These are phyloP conservation scores for Trichonephila clavipes DNA, from an alignment of 1,140 invertebrate species.

Conservation along the genomic window DNA sequence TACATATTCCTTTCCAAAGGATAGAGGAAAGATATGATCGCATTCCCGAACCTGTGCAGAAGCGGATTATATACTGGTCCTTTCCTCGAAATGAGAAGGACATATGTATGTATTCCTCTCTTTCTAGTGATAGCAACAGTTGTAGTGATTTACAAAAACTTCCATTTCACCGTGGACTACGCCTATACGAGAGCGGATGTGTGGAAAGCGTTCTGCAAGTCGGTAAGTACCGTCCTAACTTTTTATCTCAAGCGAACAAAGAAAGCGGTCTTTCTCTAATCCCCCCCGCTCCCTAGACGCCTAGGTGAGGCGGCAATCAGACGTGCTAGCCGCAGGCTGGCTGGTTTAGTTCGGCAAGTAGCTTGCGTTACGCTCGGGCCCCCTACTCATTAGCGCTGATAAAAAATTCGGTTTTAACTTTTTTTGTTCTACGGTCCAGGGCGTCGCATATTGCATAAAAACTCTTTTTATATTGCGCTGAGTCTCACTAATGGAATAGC, in stretches of 20 bases:
- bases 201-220: constrained; percentile 93
- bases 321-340: constrained; percentile 75
- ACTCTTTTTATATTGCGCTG: constrained; percentile 65
- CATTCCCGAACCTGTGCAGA: constrained; percentile 92
- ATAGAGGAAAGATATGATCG: constrained; percentile 92
- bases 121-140: constrained; percentile 82
- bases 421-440: not conserved
- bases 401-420: constrained; percentile 38
- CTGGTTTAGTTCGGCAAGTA: constrained; percentile 63
- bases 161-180: constrained; percentile 91
- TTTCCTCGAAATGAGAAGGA: constrained; percentile 92
- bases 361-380: constrained; percentile 4
- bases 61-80: constrained; percentile 92
- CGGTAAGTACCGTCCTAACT: constrained; percentile 85
- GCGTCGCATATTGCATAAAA: constrained; percentile 33
- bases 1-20: constrained; percentile 91
- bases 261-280: constrained; percentile 49
- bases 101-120: constrained; percentile 93
- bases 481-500: constrained; percentile 75
- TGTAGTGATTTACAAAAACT: constrained; percentile 85
- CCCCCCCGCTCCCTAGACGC: constrained; percentile 76
- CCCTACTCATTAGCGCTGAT: constrained; percentile 9
- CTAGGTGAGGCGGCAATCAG: constrained; percentile 79
- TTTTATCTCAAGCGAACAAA: constrained; percentile 65
- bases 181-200: constrained; percentile 88